Evolutionary conservation across 2,113 vertebrate species (phyloP).

Genomic region (Dipodomys spectabilis): DNA sequence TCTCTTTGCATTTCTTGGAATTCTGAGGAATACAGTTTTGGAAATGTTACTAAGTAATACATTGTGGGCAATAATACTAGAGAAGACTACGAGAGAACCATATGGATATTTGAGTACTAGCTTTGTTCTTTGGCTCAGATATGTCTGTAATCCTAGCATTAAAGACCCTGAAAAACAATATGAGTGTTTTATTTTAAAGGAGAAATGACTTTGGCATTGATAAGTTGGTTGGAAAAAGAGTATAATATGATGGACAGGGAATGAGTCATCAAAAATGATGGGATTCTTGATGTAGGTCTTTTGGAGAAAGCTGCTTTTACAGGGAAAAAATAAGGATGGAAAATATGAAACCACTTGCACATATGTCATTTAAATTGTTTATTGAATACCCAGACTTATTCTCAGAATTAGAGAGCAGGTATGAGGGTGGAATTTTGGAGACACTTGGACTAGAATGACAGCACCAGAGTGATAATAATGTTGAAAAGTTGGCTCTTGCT

Average conservation of each 20-base stretch:
- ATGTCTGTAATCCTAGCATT: no score
- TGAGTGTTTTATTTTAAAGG: neutral
- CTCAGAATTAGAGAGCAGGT: neutral
- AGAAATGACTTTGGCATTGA: slow-evolving; percentile 18
- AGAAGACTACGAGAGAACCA: neutral
- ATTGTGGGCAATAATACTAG: neutral
- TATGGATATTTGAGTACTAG: neutral
- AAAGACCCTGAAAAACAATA: neutral
- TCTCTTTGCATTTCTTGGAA: neutral
- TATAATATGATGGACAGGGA: neutral
- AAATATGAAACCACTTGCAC: neutral
- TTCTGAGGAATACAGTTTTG: slow-evolving; percentile 3
- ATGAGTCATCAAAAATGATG: neutral
- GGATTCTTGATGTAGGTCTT: neutral
- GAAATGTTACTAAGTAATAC: neutral
- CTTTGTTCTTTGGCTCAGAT: neutral
- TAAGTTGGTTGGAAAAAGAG: slow-evolving; percentile 5
- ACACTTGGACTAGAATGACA: neutral
- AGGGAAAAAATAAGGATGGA: slow-evolving; percentile 13
- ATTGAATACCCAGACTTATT: neutral
- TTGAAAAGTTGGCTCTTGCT: neutral
- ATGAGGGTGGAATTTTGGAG: neutral
- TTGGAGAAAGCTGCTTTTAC: neutral
- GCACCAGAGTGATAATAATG: neutral
- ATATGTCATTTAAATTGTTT: neutral